Evolutionary conservation across 1,140 invertebrate species (phyloP).

Genomic region (Drosophila miranda): DNA sequence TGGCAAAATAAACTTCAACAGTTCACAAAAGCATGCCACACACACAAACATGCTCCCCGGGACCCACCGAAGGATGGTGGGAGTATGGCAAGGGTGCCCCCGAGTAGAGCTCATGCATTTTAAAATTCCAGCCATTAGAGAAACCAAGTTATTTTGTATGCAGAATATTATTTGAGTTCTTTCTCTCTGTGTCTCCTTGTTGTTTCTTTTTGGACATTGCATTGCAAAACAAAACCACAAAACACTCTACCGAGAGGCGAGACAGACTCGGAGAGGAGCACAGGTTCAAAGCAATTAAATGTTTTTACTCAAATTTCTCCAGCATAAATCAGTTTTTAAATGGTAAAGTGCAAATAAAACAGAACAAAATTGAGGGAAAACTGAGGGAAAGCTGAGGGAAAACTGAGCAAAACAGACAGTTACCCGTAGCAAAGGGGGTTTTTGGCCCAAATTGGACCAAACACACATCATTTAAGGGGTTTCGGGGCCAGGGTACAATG

Average conservation of each 20-base stretch:
- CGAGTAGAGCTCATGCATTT: slow-evolving; percentile 63
- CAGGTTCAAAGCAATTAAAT: slow-evolving; percentile 63
- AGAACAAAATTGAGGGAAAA: slow-evolving; percentile 3
- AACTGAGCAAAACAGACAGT: background rate
- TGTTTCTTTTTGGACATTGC: slow-evolving; percentile 50
- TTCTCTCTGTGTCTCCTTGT: background rate
- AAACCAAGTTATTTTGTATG: slow-evolving; percentile 69
- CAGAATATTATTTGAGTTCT: slow-evolving; percentile 69
- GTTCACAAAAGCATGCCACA: slow-evolving; percentile 60
- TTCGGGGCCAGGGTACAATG: slow-evolving; percentile 29
- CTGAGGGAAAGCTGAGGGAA: background rate
- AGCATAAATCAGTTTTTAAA: slow-evolving; percentile 66
- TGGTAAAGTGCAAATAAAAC: slow-evolving; percentile 32
- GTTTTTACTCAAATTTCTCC: slow-evolving; percentile 43
- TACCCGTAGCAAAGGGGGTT: background rate
- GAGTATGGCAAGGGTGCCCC: background rate
- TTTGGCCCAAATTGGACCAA: slow-evolving; percentile 55
- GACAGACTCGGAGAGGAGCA: background rate
- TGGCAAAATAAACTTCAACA: slow-evolving; percentile 77
- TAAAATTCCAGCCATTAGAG: slow-evolving; percentile 76
- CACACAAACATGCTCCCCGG: slow-evolving; percentile 48
- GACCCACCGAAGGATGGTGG: slow-evolving; percentile 5
- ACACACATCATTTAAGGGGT: slow-evolving; percentile 60
- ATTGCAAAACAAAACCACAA: slow-evolving; percentile 41
- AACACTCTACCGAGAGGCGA: background rate